These are phyloP conservation scores for Vidua macroura DNA, from an alignment of 2,113 vertebrate genomes.

Conservation along the genomic window DNA sequence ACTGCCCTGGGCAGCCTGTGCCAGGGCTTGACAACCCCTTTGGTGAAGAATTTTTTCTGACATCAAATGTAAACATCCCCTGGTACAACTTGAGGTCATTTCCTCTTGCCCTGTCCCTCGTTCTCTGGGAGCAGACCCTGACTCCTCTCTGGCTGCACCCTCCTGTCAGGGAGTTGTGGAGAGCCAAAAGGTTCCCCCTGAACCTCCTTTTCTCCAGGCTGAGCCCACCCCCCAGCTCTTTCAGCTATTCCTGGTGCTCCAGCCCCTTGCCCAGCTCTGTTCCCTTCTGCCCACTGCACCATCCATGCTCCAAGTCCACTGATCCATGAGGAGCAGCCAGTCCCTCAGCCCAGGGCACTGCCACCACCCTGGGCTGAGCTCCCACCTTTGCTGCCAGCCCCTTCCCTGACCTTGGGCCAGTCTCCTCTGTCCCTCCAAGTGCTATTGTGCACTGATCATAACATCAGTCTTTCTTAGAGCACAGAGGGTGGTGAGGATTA, in stretches of 20 bases:
- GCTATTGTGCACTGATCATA: conserved; percentile 28
- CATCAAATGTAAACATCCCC: neutral
- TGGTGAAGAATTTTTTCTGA: neutral
- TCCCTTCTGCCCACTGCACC: neutral
- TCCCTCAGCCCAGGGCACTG: neutral
- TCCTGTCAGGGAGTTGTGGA: neutral
- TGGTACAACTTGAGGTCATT: neutral
- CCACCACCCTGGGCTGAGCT: neutral
- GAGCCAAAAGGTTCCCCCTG: neutral
- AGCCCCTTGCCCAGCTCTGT: neutral
- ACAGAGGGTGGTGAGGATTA: conserved; percentile 23
- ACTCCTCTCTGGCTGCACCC: neutral
- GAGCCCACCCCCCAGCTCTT: neutral
- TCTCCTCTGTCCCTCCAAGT: neutral
- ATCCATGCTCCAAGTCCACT: neutral
- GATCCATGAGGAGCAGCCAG: neutral
- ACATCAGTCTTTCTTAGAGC: conserved; percentile 11
- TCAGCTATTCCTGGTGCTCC: neutral
- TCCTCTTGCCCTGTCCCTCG: neutral
- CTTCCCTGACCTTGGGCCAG: conserved; percentile 17
- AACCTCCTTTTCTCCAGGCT: neutral
- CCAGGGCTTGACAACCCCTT: neutral
- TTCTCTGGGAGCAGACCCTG: neutral
- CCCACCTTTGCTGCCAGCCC: neutral
- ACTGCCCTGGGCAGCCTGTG: neutral